Conservation (phyloP, 2,888 invertebrate species). For the Drosophila lacicola region DNA sequence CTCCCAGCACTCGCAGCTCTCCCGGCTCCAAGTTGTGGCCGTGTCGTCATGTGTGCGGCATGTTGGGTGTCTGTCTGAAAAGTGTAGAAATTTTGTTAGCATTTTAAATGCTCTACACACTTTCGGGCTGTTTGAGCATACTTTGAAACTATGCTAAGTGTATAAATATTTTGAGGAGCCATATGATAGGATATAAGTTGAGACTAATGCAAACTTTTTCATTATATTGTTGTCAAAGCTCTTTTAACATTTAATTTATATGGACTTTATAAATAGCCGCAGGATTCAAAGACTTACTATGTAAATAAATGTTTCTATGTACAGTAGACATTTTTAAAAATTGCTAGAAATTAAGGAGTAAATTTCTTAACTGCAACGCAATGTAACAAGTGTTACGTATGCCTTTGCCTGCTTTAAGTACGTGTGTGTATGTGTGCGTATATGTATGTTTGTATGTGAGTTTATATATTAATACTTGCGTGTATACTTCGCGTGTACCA, state of each 20-base stretch:
- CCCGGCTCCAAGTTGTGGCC: slow-evolving; percentile 1
- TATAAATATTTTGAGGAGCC: slow-evolving; percentile 5
- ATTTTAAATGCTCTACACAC: slow-evolving; percentile 50
- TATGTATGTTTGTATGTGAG: too few relatives aligned
- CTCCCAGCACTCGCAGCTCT: not conserved
- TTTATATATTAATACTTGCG: too few relatives aligned
- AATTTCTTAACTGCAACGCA: too few relatives aligned
- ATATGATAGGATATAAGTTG: not conserved
- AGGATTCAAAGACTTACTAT: not conserved
- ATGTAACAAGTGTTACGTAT: too few relatives aligned
- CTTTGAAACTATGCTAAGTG: slow-evolving; percentile 21
- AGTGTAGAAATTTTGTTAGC: slow-evolving; percentile 45
- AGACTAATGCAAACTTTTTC: slow-evolving; percentile 9
- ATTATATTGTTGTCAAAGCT: slow-evolving; percentile 2
- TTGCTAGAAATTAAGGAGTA: too few relatives aligned
- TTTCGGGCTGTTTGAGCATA: slow-evolving; percentile 11
- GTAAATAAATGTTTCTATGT: too few relatives aligned
- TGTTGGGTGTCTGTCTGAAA: slow-evolving; percentile 33
- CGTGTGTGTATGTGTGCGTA: too few relatives aligned
- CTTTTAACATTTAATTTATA: not conserved
- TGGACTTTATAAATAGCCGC: not conserved
- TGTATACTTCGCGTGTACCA: too few relatives aligned
- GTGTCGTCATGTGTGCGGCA: slow-evolving; percentile 31
- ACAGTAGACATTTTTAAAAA: too few relatives aligned
- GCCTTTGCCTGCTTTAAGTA: too few relatives aligned